Evolutionary conservation across 1,140 invertebrate genomes (phyloP).

Genomic region (Thalassaphorura encarpata): DNA sequence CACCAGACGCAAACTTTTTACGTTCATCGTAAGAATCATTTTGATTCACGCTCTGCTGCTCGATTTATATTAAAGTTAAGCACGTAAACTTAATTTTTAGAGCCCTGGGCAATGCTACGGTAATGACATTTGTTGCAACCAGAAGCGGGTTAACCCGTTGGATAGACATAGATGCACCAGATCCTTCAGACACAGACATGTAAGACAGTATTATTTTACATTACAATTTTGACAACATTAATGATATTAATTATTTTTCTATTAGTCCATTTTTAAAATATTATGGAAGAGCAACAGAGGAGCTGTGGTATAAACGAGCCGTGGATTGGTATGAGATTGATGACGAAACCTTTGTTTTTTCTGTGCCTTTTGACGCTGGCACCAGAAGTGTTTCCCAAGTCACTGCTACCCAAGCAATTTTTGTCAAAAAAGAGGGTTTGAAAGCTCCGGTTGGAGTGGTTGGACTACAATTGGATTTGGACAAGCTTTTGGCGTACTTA

Average conservation of each 20-base stretch:
- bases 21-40: no score
- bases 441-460: slow-evolving; percentile 81
- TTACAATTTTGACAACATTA: neutral
- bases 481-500: slow-evolving; percentile 39
- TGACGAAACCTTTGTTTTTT: slow-evolving; percentile 82
- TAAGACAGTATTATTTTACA: neutral
- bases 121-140: slow-evolving; percentile 77
- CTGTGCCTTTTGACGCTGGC: slow-evolving; percentile 74
- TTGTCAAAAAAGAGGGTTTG: slow-evolving; percentile 69
- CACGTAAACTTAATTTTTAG: slow-evolving; percentile 7
- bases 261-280: slow-evolving; percentile 23
- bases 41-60: no score
- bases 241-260: neutral
- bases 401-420: slow-evolving; percentile 80
- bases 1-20: no score
- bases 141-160: slow-evolving; percentile 75
- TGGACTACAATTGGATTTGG: slow-evolving; percentile 75
- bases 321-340: slow-evolving; percentile 79
- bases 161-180: slow-evolving; percentile 43
- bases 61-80: no score
- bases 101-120: slow-evolving; percentile 42
- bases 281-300: slow-evolving; percentile 72
- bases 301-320: slow-evolving; percentile 83
- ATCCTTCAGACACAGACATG: neutral
- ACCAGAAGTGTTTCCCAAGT: slow-evolving; percentile 53